Base-by-base conservation (phyloP, 2,888 invertebrate genomes). In the Hybos culiciformis region DNA sequence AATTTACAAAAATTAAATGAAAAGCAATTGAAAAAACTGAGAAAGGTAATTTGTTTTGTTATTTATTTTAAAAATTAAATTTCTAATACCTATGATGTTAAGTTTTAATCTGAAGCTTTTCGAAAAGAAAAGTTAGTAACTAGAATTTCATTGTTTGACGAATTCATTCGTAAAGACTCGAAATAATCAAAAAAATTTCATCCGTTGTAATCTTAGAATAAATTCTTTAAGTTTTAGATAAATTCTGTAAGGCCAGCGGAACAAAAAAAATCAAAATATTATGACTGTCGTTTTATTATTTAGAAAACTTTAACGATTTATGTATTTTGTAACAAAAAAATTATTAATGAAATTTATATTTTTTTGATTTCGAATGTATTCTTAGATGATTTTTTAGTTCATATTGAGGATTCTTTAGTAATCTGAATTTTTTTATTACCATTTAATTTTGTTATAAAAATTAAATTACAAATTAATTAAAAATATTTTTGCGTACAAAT, bases 1-100 rank as follows among this genome's bases (percentile, higher is more conserved):
- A 37, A 39, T 83, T 63, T 62, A 75, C 52, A 80, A 76, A 47
- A 76, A 78, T 34, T 68, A 70, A 3, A n/a, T n/a, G 68, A 74
- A 20, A 76, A 68, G 48, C 71, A 69, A 56, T 60, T 77, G 38
- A 74, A 72, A 48, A 46, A 54, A 19, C 12, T 58, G 3, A 56
- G 56, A 20, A 56, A 54, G 50, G 66, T 66, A 54, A 57, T 54
- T 15, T 24, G 20, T 18, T 37, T 31, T 14, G 37, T 18, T n/a
- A 36, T 23, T 39, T 5, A 23, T 37, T 31, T 14, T 29, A 40
- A 12, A 24, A 33, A 19, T 17, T 5, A 15, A 26, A 26, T 23
- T 15, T 24, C 19, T 3, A n/a, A 32, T 40, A 17, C 15, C 14
- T 11, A 23, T 21, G 17, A 14, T 1, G 23, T 11, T 9, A 11